Base-by-base conservation (phyloP, 2,113 vertebrate genomes). In the Carettochelys insculpta region DNA sequence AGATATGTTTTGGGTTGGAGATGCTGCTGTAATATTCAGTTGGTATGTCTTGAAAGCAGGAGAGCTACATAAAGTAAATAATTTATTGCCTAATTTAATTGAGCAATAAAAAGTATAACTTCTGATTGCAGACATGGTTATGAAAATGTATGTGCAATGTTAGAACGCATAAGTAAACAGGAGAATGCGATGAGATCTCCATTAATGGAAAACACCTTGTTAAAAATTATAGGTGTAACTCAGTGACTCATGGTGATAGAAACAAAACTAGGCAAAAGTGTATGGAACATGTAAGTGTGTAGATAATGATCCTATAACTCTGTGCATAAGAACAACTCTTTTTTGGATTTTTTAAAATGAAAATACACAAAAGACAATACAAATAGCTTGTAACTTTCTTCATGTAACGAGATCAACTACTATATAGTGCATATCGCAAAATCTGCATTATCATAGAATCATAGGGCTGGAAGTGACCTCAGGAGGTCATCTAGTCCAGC, bases 111-210 rank as follows among this genome's bases (percentile, higher is more conserved):
- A 88, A 51, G 75, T 38, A 53, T 52, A 56, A 73, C 77, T 48
- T 65, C 43, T 48, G 88, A 83, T 14, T 91, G 50, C 38, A 79
- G 73, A 90, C 91, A 85, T 79, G 88, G 80, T 92, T 92, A 43
- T 48, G 2, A 68, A 38, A 20, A n/a, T 81, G 48, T 83, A 85
- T 90, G 38, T 58, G 75, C 8, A 16, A 13, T 80, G 50, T 91
- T 85, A 79, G 10, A 2, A 31, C 27, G 71, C 56, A 84, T n/a
- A 11, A 93, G 22, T 50, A 86, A 93, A 79, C n/a, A 81, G 45
- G 56, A 83, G 90, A 91, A 81, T 31, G 53, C n/a, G 50, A 79
- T 58, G 65, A 81, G 53, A 38, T 68, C 61, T 27, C 5, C 73
- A n/a, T 81, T 87, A 58, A 52, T 65, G n/a, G 51, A 80, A 78